Percentiles rank a stretch among this genome's conserved stretches.
Conservation (phyloP, 2,113 vertebrate species). For the Athene cunicularia region DNA sequence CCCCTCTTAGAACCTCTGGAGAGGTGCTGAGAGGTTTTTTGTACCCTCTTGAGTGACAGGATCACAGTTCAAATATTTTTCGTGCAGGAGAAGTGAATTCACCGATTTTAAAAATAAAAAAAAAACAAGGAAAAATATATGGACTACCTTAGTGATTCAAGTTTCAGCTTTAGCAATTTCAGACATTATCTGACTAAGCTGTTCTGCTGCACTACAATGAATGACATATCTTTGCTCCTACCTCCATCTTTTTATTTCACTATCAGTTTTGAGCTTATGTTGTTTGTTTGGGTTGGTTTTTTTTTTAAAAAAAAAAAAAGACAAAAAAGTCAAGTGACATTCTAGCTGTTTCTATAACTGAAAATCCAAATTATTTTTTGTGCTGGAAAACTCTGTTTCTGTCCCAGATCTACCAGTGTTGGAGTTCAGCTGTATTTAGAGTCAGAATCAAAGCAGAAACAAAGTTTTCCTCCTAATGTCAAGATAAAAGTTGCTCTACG, state of each 20-base stretch:
- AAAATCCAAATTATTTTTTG: not conserved
- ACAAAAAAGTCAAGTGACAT: not conserved
- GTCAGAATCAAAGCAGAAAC: not conserved
- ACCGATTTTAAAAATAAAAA: not conserved
- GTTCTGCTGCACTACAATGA: not conserved
- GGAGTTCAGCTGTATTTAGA: not conserved
- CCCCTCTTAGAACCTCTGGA: not conserved
- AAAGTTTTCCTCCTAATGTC: not conserved
- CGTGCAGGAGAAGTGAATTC: not conserved
- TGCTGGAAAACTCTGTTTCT: not conserved
- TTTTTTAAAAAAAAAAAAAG: not conserved
- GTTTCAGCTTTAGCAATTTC: not conserved
- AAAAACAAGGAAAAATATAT: not conserved
- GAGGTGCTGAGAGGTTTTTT: not conserved
- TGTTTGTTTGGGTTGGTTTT: not conserved
- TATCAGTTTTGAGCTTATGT: not conserved
- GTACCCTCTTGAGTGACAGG: not conserved
- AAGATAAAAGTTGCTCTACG: not conserved
- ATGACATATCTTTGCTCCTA: rapidly evolving
- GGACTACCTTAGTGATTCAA: not conserved
- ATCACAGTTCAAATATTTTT: not conserved
- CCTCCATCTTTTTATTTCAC: not conserved
- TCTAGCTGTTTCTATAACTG: not conserved
- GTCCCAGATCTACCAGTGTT: not conserved
- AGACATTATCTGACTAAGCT: not conserved